A percentile compares a stretch with the other conserved stretches of the same genome.
phyloP scores from a whole-genome alignment of 2,797 vertebrate genomes.

The Chelmon rostratus region DNA sequence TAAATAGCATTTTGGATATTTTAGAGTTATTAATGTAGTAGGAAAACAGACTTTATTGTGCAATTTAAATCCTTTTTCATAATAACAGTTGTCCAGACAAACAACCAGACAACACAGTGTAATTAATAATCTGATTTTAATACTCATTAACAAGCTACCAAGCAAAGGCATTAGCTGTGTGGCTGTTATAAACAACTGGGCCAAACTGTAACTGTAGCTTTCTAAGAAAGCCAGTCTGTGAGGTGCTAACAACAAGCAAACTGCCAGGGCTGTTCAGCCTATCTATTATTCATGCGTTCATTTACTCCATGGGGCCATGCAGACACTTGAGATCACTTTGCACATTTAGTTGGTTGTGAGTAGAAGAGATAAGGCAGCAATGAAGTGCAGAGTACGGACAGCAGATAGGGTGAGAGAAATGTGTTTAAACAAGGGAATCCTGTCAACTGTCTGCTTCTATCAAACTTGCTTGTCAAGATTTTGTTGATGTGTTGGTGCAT shows the following conservation, averaged over 20 bases:
- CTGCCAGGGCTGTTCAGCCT: slow-evolving; percentile 47
- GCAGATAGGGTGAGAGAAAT: neutral
- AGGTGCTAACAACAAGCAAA: slow-evolving; percentile 64
- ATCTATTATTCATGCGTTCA: slow-evolving; percentile 74
- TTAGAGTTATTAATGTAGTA: neutral
- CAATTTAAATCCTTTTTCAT: neutral
- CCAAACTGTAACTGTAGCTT: slow-evolving; percentile 29
- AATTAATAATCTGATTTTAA: slow-evolving; percentile 12
- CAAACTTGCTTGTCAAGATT: slow-evolving; percentile 61
- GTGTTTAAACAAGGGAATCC: slow-evolving; percentile 12
- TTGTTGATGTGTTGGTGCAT: neutral
- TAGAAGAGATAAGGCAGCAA: slow-evolving; percentile 51
- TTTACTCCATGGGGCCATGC: slow-evolving; percentile 51
- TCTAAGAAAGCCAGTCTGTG: slow-evolving; percentile 42
- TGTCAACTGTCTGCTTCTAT: slow-evolving; percentile 21
- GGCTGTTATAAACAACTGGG: slow-evolving; percentile 1
- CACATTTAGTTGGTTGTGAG: slow-evolving; percentile 59
- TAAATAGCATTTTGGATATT: neutral
- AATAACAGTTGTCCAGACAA: slow-evolving; percentile 5
- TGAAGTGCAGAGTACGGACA: slow-evolving; percentile 10
- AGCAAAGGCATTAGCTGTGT: neutral
- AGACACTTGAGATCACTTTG: slow-evolving; percentile 73
- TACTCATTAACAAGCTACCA: neutral
- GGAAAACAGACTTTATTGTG: neutral
- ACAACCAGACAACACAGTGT: neutral